A percentile compares a stretch with the other conserved stretches of the same genome.
Evolutionary conservation across 1,140 invertebrate species (phyloP).

Genomic region (Centruroides vittatus): DNA sequence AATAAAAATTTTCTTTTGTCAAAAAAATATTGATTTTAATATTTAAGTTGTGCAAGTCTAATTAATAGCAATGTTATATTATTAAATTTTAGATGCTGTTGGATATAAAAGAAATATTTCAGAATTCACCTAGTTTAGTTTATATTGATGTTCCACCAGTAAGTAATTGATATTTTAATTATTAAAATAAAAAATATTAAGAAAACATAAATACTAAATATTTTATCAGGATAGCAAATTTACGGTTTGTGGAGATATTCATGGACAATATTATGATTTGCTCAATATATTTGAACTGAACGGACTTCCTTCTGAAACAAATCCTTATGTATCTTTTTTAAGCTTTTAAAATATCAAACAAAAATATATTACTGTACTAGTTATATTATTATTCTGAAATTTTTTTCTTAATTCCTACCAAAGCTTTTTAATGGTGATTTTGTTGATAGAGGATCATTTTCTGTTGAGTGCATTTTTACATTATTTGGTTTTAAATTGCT

Average conservation of each 20-base stretch:
- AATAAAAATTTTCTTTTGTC: too few relatives aligned
- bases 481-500: conserved; percentile 94
- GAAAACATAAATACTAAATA: not conserved
- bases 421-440: conserved; percentile 97
- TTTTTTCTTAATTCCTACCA: not conserved
- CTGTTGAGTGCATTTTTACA: conserved; percentile 97
- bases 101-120: conserved; percentile 73
- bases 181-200: not conserved
- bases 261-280: conserved; percentile 97
- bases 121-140: conserved; percentile 69
- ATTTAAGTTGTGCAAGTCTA: too few relatives aligned
- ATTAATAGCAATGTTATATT: too few relatives aligned
- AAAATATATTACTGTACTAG: not conserved
- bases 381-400: not conserved
- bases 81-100: conserved; percentile 61
- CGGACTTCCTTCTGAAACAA: conserved; percentile 81
- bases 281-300: conserved; percentile 97
- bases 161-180: conserved; percentile 5
- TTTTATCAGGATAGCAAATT: conserved; percentile 59
- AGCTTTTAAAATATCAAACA: not conserved
- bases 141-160: conserved; percentile 70
- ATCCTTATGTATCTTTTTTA: conserved; percentile 70
- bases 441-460: conserved; percentile 97
- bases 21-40: too few relatives aligned
- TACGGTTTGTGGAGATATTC: conserved; percentile 99